A percentile compares a stretch with the other conserved stretches of the same genome.
Evolutionary conservation across 1,140 invertebrate species (phyloP).

Genomic region (Calephelis nemesis): DNA sequence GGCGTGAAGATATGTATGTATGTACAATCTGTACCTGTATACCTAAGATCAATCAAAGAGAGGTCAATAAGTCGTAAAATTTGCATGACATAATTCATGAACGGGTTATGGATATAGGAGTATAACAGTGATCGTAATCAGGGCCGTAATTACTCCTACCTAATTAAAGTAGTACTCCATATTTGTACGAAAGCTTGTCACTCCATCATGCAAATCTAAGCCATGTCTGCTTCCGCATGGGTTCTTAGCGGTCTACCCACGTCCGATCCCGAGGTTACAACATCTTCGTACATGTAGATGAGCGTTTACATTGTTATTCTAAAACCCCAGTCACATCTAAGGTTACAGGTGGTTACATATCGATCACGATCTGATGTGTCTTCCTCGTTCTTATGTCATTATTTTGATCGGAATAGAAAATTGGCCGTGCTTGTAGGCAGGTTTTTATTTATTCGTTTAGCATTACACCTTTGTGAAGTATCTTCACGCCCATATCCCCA

Average conservation of each 20-base stretch:
- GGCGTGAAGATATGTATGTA: too few species aligned
- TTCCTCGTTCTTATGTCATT: conserved; percentile 37
- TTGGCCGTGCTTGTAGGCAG: neutral
- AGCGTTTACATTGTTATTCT: conserved; percentile 60
- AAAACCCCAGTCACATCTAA: conserved; percentile 41
- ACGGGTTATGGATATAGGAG: too few species aligned
- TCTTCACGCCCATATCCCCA: too few species aligned
- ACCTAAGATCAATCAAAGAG: too few species aligned
- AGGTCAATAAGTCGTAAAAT: too few species aligned
- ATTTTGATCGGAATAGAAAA: conserved; percentile 1
- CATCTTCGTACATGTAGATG: conserved; percentile 41
- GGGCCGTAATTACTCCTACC: neutral
- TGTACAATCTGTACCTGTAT: too few species aligned
- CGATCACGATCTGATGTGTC: conserved; percentile 28
- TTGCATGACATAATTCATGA: too few species aligned
- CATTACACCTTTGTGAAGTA: too few species aligned
- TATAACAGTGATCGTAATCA: neutral
- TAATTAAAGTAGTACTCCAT: neutral
- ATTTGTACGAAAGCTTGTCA: neutral
- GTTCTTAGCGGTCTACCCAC: conserved; percentile 61
- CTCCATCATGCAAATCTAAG: neutral
- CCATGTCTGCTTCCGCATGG: conserved; percentile 51
- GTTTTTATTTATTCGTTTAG: neutral
- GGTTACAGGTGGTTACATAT: conserved; percentile 38
- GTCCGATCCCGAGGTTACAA: conserved; percentile 55